phyloP scores from a whole-genome alignment of 2,888 invertebrate genomes.

The Caenorhabditis imperialis region DNA sequence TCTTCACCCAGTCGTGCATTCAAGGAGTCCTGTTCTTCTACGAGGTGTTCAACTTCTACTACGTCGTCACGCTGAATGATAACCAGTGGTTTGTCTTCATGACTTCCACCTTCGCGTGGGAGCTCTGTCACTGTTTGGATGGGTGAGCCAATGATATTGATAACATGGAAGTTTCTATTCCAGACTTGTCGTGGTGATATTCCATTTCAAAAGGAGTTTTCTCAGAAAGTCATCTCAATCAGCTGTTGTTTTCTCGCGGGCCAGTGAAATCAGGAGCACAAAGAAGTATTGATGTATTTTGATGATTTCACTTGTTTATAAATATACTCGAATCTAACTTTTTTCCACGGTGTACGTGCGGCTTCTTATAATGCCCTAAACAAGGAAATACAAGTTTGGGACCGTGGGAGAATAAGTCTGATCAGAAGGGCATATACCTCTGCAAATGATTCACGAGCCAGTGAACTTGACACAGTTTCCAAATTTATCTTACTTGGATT shows the following conservation, averaged over 20 bases:
- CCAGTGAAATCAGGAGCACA: constrained; percentile 11
- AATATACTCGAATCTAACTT: no score
- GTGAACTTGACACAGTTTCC: no score
- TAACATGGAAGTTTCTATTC: neutral
- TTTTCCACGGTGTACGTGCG: no score
- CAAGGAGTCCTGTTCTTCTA: constrained; percentile 56
- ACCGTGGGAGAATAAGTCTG: no score
- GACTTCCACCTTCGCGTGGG: constrained; percentile 51
- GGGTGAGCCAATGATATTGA: constrained; percentile 21
- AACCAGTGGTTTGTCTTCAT: constrained; percentile 51
- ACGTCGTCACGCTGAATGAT: constrained; percentile 31
- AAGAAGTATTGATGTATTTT: no score
- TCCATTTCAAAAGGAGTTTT: constrained; percentile 26
- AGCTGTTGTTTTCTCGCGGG: constrained; percentile 1
- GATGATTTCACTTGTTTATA: no score
- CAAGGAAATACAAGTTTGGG: no score
- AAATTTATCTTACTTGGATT: no score
- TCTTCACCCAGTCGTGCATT: constrained; percentile 49
- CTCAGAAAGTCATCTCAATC: constrained; percentile 2
- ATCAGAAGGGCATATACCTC: no score
- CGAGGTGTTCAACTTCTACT: constrained; percentile 58
- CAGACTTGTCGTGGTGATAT: constrained; percentile 28
- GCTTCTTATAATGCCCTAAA: no score
- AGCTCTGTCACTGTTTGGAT: constrained; percentile 50
- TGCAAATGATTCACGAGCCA: no score